Percentiles rank a stretch among this genome's conserved stretches.
Conservation (phyloP, 2,113 vertebrate species). For the Micronycteris hirsuta region DNA sequence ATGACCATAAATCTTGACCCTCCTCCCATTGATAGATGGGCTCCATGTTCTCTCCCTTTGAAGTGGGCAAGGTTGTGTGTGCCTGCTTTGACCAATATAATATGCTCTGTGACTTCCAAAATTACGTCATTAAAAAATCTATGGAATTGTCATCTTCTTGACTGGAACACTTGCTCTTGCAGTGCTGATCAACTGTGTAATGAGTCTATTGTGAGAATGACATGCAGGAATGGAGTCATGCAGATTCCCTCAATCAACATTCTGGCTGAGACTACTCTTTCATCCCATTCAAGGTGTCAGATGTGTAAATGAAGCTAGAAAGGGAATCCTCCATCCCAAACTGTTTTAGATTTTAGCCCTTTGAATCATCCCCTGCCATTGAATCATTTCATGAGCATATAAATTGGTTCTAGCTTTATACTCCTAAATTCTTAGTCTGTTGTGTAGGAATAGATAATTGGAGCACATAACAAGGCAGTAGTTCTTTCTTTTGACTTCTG, state of each 20-base stretch:
- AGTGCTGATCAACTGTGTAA: neutral
- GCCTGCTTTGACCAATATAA: neutral
- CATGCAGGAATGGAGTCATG: neutral
- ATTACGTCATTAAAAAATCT: neutral
- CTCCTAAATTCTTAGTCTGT: neutral
- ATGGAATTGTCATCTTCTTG: neutral
- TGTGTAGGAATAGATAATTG: neutral
- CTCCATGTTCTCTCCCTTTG: neutral
- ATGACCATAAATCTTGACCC: neutral
- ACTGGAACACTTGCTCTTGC: neutral
- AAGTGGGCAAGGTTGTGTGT: neutral
- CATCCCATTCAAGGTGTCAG: neutral
- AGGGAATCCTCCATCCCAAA: neutral
- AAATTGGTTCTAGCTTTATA: neutral
- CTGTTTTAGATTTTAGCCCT: neutral
- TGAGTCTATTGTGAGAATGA: neutral
- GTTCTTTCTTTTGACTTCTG: neutral
- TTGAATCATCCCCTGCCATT: neutral
- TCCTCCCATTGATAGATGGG: neutral
- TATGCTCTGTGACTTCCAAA: neutral
- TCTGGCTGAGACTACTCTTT: neutral
- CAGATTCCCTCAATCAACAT: neutral
- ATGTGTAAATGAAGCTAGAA: neutral
- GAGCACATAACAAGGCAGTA: neutral
- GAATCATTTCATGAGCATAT: neutral